These are phyloP conservation scores for Trichechus manatus DNA, from an alignment of 2,113 vertebrate species.

Conservation along the genomic window DNA sequence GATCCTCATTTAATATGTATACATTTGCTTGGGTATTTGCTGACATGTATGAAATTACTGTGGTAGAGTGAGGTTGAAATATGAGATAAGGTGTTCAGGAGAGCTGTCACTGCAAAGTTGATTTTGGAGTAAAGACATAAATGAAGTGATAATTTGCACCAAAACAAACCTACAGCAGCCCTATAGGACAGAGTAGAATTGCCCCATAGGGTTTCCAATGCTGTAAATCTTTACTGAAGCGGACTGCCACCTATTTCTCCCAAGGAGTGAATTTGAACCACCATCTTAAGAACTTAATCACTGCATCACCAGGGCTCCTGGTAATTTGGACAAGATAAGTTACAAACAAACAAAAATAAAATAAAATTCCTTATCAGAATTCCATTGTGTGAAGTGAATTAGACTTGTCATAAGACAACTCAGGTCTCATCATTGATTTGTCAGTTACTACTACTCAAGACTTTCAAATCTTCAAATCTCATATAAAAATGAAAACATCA, in stretches of 20 bases:
- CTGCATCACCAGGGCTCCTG: not conserved
- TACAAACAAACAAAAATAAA: not conserved
- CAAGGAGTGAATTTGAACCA: not conserved
- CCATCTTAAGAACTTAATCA: not conserved
- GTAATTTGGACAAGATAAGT: not conserved
- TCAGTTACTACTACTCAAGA: not conserved
- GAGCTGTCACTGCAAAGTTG: not conserved
- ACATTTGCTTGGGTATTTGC: not conserved
- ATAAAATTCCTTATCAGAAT: not conserved
- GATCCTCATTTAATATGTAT: not conserved
- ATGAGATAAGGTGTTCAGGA: not conserved
- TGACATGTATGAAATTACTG: not conserved
- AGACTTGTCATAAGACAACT: not conserved
- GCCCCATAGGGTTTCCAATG: not conserved
- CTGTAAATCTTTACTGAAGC: not conserved
- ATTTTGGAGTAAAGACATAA: not conserved
- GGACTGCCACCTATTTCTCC: not conserved
- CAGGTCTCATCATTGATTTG: not conserved
- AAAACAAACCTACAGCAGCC: not conserved
- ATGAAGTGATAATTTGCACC: not conserved
- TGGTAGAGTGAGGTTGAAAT: not conserved
- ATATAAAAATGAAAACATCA: not conserved
- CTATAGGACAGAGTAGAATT: not conserved
- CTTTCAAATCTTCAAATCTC: not conserved
- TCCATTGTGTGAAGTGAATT: not conserved